Evolutionary conservation across 1,140 invertebrate species (phyloP), one percentile per base, ranked within the genome.

Genomic region (Lordiphosa clarofinis): DNA sequence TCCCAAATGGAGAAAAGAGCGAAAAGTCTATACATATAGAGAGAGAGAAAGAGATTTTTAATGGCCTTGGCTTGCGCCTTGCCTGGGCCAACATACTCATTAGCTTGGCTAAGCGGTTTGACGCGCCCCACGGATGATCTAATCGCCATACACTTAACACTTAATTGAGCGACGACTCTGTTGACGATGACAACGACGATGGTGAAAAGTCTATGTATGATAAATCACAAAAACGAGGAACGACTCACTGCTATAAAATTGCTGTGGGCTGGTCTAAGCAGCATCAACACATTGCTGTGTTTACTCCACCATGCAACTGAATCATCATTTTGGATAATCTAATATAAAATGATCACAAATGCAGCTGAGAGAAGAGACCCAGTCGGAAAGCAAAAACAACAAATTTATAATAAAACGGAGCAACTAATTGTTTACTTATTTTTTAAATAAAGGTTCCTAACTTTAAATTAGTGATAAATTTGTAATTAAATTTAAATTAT

Each of bases 101-200:
- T 72, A 68, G 33, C 64, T 54, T 44, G 49, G 15, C 49, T 68
- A 58, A 68, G 68, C 64, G 58, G 58, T 55, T 63, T 58, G 59
- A 68, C 68, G 54, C 64, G 43, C 67, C 67, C 53, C 63, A 57
- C 31, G 49, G 64, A 72, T 72, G 68, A 72, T 72, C 68, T 72
- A 72, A 72, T 72, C 64, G 54, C 11, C 65, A 49, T 58, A 68
- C 68, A 72, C 68, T 68, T 72, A 68, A 58, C 68, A 71, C 68
- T 72, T 68, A 72, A 68, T 68, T 57, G 54, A 59, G 39, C 37
- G 46, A 13, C 33, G 9, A 24, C 56, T 33, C 9, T 21, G 21
- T 15, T 13, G 36, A 40, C 44, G 12, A 42, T 46, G 31, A 44
- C 33, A 12, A 31, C 37, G 24, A 55, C 47, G 39, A 12, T 60